A percentile compares a stretch with the other conserved stretches of the same genome.
Evolutionary conservation across 1,140 invertebrate species (phyloP).

Genomic region (Polypedilum pembai): DNA sequence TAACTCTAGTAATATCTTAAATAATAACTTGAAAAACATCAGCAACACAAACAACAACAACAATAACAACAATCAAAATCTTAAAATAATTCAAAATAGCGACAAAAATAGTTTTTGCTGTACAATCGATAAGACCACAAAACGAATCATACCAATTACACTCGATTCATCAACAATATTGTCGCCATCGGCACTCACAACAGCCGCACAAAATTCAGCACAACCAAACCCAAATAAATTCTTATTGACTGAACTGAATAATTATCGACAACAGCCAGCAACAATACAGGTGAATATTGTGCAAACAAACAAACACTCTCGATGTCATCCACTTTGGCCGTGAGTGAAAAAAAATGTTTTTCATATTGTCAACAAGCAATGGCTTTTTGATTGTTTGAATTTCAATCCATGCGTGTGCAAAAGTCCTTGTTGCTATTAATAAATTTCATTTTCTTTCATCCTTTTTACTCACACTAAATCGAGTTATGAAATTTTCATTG

Average conservation of each 20-base stretch:
- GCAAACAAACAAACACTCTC: too few species aligned
- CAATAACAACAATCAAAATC: background rate
- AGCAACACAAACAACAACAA: background rate
- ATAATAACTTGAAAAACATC: slow-evolving; percentile 22
- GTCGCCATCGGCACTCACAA: slow-evolving; percentile 21
- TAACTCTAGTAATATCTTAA: background rate
- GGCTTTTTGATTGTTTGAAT: too few species aligned
- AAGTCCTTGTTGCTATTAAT: too few species aligned
- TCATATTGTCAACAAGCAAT: too few species aligned
- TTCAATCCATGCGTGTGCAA: too few species aligned
- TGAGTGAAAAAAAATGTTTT: too few species aligned
- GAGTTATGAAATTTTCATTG: too few species aligned
- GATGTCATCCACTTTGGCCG: too few species aligned
- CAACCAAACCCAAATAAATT: slow-evolving; percentile 10
- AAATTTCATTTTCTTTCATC: too few species aligned
- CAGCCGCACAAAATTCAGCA: slow-evolving; percentile 27
- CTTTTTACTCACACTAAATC: too few species aligned
- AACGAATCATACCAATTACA: slow-evolving; percentile 13
- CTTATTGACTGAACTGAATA: slow-evolving; percentile 27
- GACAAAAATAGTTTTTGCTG: slow-evolving; percentile 16
- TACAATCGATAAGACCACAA: slow-evolving; percentile 18
- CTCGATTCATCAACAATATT: background rate
- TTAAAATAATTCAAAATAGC: slow-evolving; percentile 6
- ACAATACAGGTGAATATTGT: slow-evolving; percentile 4
- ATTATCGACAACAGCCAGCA: slow-evolving; percentile 22